These are phyloP conservation scores for Muscina levida DNA, from an alignment of 2,888 invertebrate genomes.

Conservation along the genomic window DNA sequence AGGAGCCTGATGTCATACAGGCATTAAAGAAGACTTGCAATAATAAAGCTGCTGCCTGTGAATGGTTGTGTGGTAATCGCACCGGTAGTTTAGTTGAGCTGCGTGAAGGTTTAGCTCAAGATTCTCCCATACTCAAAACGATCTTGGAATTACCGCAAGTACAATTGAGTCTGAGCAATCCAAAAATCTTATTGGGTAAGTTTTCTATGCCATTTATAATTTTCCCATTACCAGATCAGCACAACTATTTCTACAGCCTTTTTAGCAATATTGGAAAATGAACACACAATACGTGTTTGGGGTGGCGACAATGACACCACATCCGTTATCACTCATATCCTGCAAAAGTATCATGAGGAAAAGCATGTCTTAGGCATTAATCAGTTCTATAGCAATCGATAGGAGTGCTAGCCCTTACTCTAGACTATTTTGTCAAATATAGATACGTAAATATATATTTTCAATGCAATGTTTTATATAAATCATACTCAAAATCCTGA, in stretches of 20 bases:
- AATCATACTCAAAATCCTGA: background rate
- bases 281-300: constrained; percentile 84
- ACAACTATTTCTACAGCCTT: constrained; percentile 80
- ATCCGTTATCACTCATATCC: constrained; percentile 84
- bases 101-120: constrained; percentile 82
- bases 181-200: constrained; percentile 84
- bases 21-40: constrained; percentile 84
- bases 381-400: constrained; percentile 79
- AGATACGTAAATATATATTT: background rate
- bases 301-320: constrained; percentile 85
- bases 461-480: background rate
- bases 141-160: constrained; percentile 84
- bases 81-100: constrained; percentile 81
- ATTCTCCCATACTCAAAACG: constrained; percentile 83
- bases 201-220: background rate
- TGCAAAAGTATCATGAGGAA: constrained; percentile 84
- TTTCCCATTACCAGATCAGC: no score
- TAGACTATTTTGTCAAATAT: constrained; percentile 57
- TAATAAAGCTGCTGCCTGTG: constrained; percentile 84
- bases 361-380: constrained; percentile 83
- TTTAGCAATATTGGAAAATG: constrained; percentile 85
- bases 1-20: constrained; percentile 80
- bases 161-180: constrained; percentile 84
- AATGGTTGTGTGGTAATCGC: constrained; percentile 84
- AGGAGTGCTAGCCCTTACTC: no score